Evolutionary conservation across 2,113 vertebrate genomes (phyloP), one percentile per base, ranked within the genome.

Genomic region (Apeltes quadracus): DNA sequence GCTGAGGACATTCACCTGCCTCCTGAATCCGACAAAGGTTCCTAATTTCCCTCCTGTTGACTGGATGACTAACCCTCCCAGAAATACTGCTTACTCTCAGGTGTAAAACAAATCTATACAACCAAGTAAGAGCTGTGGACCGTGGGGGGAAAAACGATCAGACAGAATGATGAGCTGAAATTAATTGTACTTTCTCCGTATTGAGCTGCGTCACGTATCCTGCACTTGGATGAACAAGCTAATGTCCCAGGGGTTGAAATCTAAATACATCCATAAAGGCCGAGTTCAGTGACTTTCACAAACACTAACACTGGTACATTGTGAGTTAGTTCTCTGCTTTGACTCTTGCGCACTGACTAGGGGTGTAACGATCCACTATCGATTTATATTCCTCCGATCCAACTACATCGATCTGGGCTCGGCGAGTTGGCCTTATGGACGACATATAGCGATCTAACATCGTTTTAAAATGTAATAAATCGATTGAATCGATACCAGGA

Each of bases 261-360:
- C 80, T 82, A 90, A 91, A 90, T 89, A 79, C 69, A 77, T 84
- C 79, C 81, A 86, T 89, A 88, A 89, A 86, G 76, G 65, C 63
- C 66, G 65, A 81, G 76, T 87, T 89, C 81, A 72, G 79, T 61
- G 76, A 88, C 81, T 89, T 90, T 78, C 84, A 82, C 81, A 88
- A 83, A 86, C 75, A 84, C 68, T 5, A 64, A 77, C 61, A 84
- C 84, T 66, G 58, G 15, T 79, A 79, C 38, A 13, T 53, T 46
- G 56, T 53, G 74, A 83, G 73, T 88, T 67, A 57, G 62, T 66
- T 71, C 66, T 85, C 72, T 29, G 74, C 78, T 81, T 83, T 81
- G 81, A 46, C 82, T 86, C 69, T 70, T 56, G 3, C 57, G 82
- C 76, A 43, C 68, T 62, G 25, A 20, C 64, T 56, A n/a, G n/a